These are phyloP conservation scores for Chaitophorus viminalis DNA, from an alignment of 2,888 invertebrate species.

Conservation along the genomic window DNA sequence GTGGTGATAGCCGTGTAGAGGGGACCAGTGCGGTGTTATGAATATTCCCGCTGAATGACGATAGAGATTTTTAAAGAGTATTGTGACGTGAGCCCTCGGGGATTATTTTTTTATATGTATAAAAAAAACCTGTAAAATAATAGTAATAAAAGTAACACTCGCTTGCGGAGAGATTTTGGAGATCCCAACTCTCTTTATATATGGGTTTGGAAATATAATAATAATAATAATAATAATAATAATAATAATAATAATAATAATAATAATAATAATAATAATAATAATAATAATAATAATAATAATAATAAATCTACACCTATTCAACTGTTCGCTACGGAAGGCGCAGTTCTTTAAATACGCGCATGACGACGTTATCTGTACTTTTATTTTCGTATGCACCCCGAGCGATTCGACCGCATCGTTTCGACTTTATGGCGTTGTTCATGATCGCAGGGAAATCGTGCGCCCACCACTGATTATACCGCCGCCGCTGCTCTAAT, in stretches of 20 bases:
- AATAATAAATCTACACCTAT: background rate
- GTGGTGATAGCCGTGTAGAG: background rate
- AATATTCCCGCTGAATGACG: background rate
- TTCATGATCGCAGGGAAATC: background rate
- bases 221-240: background rate
- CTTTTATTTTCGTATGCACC: conserved; percentile 52
- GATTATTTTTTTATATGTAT: background rate
- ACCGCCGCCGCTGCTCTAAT: conserved; percentile 40
- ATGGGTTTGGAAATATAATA: background rate
- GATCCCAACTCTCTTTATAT: background rate
- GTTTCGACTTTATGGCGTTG: conserved; percentile 24
- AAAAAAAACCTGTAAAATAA: conserved; percentile 10
- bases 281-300: background rate
- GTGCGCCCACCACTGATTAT: conserved; percentile 38
- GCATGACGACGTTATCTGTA: background rate
- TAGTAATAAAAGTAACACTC: background rate
- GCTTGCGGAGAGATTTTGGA: background rate
- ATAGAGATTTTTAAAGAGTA: background rate
- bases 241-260: background rate
- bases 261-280: background rate
- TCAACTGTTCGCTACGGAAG: background rate
- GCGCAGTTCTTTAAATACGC: conserved; percentile 20
- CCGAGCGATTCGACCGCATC: conserved; percentile 41
- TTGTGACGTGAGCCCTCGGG: background rate
- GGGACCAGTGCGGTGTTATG: background rate